Evolutionary conservation across 2,797 vertebrate species (phyloP), one percentile per base, ranked within the genome.

Genomic region (Naso thynnoides): DNA sequence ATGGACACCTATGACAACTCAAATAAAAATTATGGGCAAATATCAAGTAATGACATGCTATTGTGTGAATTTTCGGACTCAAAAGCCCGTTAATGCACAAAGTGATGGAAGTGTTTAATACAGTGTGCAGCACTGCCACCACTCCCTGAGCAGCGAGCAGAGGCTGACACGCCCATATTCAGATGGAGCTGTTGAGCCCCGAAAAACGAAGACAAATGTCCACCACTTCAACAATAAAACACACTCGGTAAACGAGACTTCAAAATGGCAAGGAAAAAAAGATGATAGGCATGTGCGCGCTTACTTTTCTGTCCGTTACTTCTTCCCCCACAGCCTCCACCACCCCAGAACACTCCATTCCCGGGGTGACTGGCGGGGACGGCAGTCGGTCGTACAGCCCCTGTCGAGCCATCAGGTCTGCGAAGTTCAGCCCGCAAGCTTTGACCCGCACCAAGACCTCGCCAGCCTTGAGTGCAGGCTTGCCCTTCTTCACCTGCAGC

Each of bases 371-470:
- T n/a, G 97, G 97, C 69, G 94, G 96, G 54, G 96, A 90, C 0
- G 96, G 96, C 79, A 96, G 92, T 21, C 95, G 94, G 74, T 98
- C 97, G 89, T 97, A 97, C 36, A 98, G 89, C 60, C 97, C 97
- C 91, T 98, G 97, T 10, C 97, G 92, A 52, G 93, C 96, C 95
- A 99, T 93, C 86, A 99, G 80, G 77, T 99, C 97, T 3, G 97
- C 94, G 86, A 99, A 99, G 93, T 99, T 99, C 50, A 98, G 95
- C 80, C 97, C 97, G 82, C 96, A 97, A 56, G 95, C 96, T 66
- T 95, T 95, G 68, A 99, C 95, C 48, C 95, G 92, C 60, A 99
- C 92, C 74, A 95, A 90, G 60, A 99, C 82, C 88, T 98, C 95
- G 0, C 95, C 96, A 1, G 95, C 93, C 52, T 96, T 95, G 2